Percentiles rank a stretch among this genome's conserved stretches.
These are phyloP conservation scores for Tiliqua scincoides DNA, from an alignment of 2,113 vertebrate genomes.

Conservation along the genomic window DNA sequence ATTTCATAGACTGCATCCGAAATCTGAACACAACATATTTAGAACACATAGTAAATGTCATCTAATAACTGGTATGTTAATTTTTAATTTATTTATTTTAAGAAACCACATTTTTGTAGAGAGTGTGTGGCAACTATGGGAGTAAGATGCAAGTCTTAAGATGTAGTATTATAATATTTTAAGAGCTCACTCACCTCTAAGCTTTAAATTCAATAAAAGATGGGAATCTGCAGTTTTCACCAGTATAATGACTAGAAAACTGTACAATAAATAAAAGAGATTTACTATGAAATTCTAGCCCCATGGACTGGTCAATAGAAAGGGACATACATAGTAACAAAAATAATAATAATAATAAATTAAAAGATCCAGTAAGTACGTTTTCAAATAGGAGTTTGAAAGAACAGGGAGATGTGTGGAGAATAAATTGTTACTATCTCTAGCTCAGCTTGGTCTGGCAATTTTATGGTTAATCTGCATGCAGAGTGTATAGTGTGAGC, in stretches of 20 bases:
- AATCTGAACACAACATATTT: slow-evolving; percentile 66
- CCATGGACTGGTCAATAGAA: slow-evolving; percentile 39
- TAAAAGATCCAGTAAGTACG: slow-evolving; percentile 20
- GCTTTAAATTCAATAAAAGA: slow-evolving; percentile 50
- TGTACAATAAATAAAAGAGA: slow-evolving; percentile 44
- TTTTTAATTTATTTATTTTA: background rate
- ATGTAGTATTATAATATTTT: slow-evolving; percentile 44
- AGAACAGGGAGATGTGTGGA: slow-evolving; percentile 47
- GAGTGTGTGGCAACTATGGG: slow-evolving; percentile 46
- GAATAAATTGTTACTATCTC: slow-evolving; percentile 68
- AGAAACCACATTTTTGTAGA: background rate
- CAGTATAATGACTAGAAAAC: slow-evolving; percentile 58
- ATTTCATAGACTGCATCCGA: slow-evolving; percentile 73
- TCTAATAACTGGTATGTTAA: slow-evolving; percentile 18
- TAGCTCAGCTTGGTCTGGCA: slow-evolving; percentile 79
- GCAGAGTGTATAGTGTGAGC: slow-evolving; percentile 83
- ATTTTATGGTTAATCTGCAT: slow-evolving; percentile 80
- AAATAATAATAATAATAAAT: slow-evolving; percentile 26
- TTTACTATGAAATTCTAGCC: slow-evolving; percentile 58
- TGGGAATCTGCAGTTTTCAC: slow-evolving; percentile 50
- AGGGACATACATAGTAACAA: slow-evolving; percentile 25
- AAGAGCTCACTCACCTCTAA: slow-evolving; percentile 28
- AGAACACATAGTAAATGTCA: slow-evolving; percentile 52
- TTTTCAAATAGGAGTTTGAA: slow-evolving; percentile 41
- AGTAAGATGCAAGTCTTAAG: slow-evolving; percentile 41